These are phyloP conservation scores for Dasypus novemcinctus DNA, from an alignment of 2,113 vertebrate genomes.

Conservation along the genomic window DNA sequence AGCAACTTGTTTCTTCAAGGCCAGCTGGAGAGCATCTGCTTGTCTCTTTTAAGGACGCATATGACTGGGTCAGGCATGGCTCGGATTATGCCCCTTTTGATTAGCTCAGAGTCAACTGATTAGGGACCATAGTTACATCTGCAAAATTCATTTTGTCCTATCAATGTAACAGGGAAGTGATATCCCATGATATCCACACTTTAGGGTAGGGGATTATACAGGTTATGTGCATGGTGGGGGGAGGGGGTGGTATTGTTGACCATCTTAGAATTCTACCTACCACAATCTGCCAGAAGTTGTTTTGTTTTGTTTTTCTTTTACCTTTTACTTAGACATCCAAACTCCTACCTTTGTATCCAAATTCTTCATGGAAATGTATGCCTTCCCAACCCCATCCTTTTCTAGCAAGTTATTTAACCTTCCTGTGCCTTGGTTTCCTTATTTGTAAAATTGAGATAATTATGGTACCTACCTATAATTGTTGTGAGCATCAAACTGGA, in stretches of 20 bases:
- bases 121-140: neutral
- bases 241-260: neutral
- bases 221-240: neutral
- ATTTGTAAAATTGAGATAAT: neutral
- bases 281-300: neutral
- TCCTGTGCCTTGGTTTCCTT: neutral
- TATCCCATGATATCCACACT: neutral
- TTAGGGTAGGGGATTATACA: neutral
- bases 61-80: neutral
- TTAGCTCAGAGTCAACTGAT: neutral
- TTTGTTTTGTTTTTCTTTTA: neutral
- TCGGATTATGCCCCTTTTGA: neutral
- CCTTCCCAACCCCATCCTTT: neutral
- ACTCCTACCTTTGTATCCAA: neutral
- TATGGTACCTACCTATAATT: neutral
- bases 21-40: neutral
- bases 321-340: neutral
- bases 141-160: neutral
- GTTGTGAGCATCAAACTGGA: neutral
- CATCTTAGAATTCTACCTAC: neutral
- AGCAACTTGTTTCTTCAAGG: neutral
- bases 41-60: neutral
- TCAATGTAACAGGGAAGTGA: neutral
- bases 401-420: conserved; percentile 15
- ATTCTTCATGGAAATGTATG: neutral